Evolutionary conservation across 2,888 invertebrate genomes (phyloP).

Genomic region (Microplitis manilae): DNA sequence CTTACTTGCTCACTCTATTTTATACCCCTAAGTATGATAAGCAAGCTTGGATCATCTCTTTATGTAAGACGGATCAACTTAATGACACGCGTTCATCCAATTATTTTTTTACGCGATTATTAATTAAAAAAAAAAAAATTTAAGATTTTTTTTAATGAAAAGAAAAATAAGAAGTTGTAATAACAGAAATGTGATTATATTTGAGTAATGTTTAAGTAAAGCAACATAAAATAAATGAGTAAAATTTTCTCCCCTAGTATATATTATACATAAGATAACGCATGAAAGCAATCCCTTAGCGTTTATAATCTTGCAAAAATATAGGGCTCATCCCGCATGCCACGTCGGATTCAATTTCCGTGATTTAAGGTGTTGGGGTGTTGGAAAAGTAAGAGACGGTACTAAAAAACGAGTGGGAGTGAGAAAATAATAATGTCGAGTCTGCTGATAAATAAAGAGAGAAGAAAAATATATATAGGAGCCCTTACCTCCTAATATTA

Average conservation of each 20-base stretch:
- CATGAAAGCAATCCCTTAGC: slow-evolving; percentile 37
- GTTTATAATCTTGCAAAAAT: slow-evolving; percentile 41
- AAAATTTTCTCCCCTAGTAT: slow-evolving; percentile 24
- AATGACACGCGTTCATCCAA: slow-evolving; percentile 32
- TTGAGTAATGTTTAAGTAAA: neutral
- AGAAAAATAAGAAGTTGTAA: neutral
- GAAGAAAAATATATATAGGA: slow-evolving; percentile 16
- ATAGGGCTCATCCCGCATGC: slow-evolving; percentile 40
- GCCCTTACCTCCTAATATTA: neutral
- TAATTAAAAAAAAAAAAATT: neutral
- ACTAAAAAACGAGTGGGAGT: slow-evolving; percentile 26
- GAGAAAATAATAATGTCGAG: slow-evolving; percentile 3
- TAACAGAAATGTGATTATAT: neutral
- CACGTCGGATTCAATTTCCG: slow-evolving; percentile 56
- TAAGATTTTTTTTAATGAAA: neutral
- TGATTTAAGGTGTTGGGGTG: slow-evolving; percentile 62
- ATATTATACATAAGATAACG: slow-evolving; percentile 25
- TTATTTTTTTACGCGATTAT: slow-evolving; percentile 16
- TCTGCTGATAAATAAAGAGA: slow-evolving; percentile 6
- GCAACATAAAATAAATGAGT: slow-evolving; percentile 25
- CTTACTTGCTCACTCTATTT: slow-evolving; percentile 53
- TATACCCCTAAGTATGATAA: slow-evolving; percentile 63
- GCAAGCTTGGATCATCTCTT: slow-evolving; percentile 64
- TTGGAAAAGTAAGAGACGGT: slow-evolving; percentile 47
- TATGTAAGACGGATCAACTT: slow-evolving; percentile 43